phyloP scores from a whole-genome alignment of 64 coral and sea anemone genomes.

The Pachyseris speciosa region DNA sequence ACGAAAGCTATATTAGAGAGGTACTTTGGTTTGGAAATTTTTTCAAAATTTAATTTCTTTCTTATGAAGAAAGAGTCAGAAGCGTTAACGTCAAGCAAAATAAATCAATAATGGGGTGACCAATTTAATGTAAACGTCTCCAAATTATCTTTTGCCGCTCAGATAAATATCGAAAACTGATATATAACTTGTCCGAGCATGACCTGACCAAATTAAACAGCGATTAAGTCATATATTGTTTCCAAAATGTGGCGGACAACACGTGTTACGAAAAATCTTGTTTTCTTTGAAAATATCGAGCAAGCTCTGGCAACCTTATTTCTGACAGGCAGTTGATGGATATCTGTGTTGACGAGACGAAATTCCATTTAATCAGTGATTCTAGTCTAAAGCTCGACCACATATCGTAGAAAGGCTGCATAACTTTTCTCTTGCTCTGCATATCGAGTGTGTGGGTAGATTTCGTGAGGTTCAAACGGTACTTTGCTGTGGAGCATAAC shows the following conservation, averaged over 20 bases:
- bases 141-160: background rate
- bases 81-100: no score
- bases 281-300: conserved; percentile 1
- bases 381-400: background rate
- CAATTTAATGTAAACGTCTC: no score
- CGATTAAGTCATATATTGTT: conserved; percentile 13
- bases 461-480: no score
- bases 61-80: no score
- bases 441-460: no score
- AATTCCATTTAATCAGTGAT: background rate
- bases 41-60: no score
- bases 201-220: background rate
- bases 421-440: no score
- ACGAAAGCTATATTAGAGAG: no score
- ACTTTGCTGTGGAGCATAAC: no score
- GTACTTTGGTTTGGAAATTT: no score
- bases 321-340: background rate
- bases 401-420: no score
- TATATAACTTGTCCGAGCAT: background rate
- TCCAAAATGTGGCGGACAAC: background rate
- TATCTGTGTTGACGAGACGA: background rate
- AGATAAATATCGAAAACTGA: background rate
- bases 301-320: background rate
- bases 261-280: conserved; percentile 1
- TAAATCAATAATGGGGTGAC: no score